Evolutionary conservation across 2,113 vertebrate genomes (phyloP), one percentile per base, ranked within the genome.

Genomic region (Pteronura brasiliensis): DNA sequence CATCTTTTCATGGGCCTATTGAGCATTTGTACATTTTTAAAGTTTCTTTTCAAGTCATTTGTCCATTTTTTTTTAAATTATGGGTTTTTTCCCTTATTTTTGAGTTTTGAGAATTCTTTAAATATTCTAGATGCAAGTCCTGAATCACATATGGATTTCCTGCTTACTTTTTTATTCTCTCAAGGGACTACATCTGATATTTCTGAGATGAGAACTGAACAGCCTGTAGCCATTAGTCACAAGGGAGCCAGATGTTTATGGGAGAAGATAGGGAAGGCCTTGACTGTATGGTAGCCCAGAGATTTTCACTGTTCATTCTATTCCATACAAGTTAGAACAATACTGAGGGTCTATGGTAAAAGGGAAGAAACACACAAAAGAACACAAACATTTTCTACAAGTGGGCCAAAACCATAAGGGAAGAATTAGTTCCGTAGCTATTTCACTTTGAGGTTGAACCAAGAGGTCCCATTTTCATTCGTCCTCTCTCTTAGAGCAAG

Each of bases 121-220:
- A 42, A 71, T 88, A 93, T 63, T 89, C 65, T 57, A 18, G 52
- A 83, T 88, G 36, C 29, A 72, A 90, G 23, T 85, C 21, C 63
- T 91, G 71, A 88, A 61, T 85, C 63, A 55, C 17, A 94, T 81
- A 47, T 21, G 88, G 49, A 87, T 83, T 93, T 97, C 49, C 20
- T 81, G 20, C 34, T 92, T 93, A 29, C 25, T 74, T 95, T 93
- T 93, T 93, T 65, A 47, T 49, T 17, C 71, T 85, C 36, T 17
- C 47, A 65, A 47, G 2, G 10, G 47, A 20, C 36, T 79, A 29
- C 29, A 7, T 83, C n/a, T 63, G 61, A 25, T 42, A 52, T 83
- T 88, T 96, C 61, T 80, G 69, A 79, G 5, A 65, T 67, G 15
- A 55, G 20, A 11, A 2, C 21, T 80, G 25, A 82, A 15, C 67